Evolutionary conservation across 2,797 vertebrate species (phyloP), one percentile per base, ranked within the genome.

Genomic region (Labeo calbasu): DNA sequence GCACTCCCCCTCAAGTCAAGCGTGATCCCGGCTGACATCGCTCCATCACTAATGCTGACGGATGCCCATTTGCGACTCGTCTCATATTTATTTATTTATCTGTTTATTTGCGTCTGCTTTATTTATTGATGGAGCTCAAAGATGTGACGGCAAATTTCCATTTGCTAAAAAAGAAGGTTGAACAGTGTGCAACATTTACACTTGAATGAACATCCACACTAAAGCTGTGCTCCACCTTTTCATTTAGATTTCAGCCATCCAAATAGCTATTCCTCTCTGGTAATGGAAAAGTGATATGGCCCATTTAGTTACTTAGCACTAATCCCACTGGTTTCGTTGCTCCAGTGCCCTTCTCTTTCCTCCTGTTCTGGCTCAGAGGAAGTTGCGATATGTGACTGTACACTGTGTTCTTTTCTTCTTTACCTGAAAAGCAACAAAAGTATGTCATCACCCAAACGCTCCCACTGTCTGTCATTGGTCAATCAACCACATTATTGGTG

Each of bases 1-100:
- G 84, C 91, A 88, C 92, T 89, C 88, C 85, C 86, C 85, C 85
- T 91, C 89, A 88, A 93, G 89, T 91, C 87, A 88, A 89, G 92
- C 93, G 83, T 93, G 91, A 92, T 93, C 84, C 87, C 77, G 87
- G 89, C 89, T 92, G 92, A 94, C 92, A 89, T 92, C 88, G 86
- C 91, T 93, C 93, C 90, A 92, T 94, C 93, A 90, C 92, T 92
- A 91, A 93, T 92, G 93, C 92, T 95, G 93, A 94, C 92, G 89
- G 92, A 93, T 93, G 92, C 89, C 94, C 92, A 89, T 95, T 95
- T 92, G 89, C 88, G 32, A 36, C 85, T 86, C 90, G 88, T 90
- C 89, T 90, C 89, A 84, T 88, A 91, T 92, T 94, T 93, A 95
- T 94, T 95, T 95, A 95, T 95, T 93, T 94, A 94, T 94, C 89